Evolutionary conservation across 2,888 invertebrate species (phyloP).

Genomic region (Euspilapteryx auroguttella): DNA sequence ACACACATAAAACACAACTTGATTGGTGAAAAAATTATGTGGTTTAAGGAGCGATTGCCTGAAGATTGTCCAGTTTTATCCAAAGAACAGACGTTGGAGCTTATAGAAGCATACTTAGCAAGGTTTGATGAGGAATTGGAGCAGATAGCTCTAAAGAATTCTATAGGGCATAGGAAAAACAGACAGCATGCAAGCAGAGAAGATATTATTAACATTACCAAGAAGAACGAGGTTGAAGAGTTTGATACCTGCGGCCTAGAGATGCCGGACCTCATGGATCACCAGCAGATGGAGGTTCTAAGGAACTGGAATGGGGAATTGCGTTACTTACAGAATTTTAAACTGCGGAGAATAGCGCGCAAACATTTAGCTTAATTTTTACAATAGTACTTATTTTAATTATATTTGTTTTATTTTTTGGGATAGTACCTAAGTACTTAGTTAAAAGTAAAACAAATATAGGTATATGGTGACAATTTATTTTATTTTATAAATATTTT

Average conservation of each 20-base stretch:
- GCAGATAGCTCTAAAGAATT: slow-evolving; percentile 77
- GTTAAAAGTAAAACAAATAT: too few relatives aligned
- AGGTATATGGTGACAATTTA: too few relatives aligned
- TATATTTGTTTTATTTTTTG: too few relatives aligned
- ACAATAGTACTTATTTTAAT: neutral
- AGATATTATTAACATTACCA: slow-evolving; percentile 75
- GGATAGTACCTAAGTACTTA: too few relatives aligned
- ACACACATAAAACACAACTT: slow-evolving; percentile 73
- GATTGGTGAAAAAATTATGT: slow-evolving; percentile 74
- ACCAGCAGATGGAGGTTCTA: slow-evolving; percentile 60
- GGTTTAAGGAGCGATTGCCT: slow-evolving; percentile 73
- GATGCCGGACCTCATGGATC: slow-evolving; percentile 70
- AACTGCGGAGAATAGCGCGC: slow-evolving; percentile 60
- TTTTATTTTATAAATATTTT: too few relatives aligned
- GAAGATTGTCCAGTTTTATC: slow-evolving; percentile 54
- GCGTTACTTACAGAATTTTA: slow-evolving; percentile 67
- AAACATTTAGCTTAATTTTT: slow-evolving; percentile 25
- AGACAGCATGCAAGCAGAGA: slow-evolving; percentile 80
- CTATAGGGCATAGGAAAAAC: slow-evolving; percentile 72
- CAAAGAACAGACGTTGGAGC: slow-evolving; percentile 60
- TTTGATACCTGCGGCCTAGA: slow-evolving; percentile 79
- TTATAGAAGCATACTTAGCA: slow-evolving; percentile 58
- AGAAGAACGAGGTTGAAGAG: slow-evolving; percentile 73
- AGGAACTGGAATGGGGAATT: slow-evolving; percentile 70
- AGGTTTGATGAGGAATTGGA: slow-evolving; percentile 76